Base-by-base conservation (phyloP, 2,113 vertebrate genomes). In the Gymnorhina tibicen region DNA sequence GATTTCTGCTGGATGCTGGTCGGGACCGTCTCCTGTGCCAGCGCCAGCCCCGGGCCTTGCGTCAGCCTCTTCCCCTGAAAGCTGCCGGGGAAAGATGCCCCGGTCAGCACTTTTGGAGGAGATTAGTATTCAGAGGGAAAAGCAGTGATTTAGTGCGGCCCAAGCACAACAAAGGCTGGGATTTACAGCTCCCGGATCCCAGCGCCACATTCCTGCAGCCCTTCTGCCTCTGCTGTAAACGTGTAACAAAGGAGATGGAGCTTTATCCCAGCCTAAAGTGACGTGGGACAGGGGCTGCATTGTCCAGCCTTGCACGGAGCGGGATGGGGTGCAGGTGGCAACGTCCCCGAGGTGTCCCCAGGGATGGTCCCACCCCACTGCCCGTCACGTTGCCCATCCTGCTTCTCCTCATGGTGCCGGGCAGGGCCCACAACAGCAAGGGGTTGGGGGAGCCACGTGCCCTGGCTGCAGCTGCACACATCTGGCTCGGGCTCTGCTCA, bases 161-260 rank as follows among this genome's bases (percentile, higher is more conserved):
- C 89, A 87, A 89, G 89, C 85, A 94, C 91, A 95, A 78, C 94
- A 86, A 81, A 93, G 91, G 69, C 85, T 46, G 91, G 91, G 95
- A 91, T 97, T 96, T 95, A 96, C 72, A 28, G 93, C 87, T 69
- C 77, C 92, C 35, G 72, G 18, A 23, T 37, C 73, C 13, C 52
- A 81, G 88, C 42, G 2, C 8, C 20, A 17, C 78, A 32, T 88
- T 96, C 95, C 79, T 60, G 79, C 91, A 58, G 93, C 49, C 42
- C 62, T 79, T 18, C 86, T 84, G 91, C 16, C 87, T 68, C 92
- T 78, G 89, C 26, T 77, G 0, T 1, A 44, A 37, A 64, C 47
- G 53, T 33, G 39, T 16, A 85, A 75, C 47, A 60, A 55, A 70
- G 89, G 56, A 50, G 68, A 44, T 0, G 6, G 56, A 69, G 68